A percentile compares a stretch with the other conserved stretches of the same genome.
phyloP scores from a whole-genome alignment of 2,888 invertebrate species.

The Gibbula magus region DNA sequence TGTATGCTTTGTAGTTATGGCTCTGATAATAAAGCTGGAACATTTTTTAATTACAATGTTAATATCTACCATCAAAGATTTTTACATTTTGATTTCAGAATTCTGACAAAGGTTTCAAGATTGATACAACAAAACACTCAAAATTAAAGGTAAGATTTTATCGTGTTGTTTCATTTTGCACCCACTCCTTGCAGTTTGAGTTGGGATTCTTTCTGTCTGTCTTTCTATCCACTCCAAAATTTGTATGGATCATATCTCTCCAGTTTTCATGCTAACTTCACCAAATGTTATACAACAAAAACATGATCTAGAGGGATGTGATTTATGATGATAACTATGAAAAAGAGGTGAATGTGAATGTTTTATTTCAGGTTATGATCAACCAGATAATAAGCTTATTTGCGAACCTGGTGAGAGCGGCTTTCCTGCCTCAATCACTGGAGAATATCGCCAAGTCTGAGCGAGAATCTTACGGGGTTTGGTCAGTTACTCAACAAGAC shows the following conservation, averaged over 20 bases:
- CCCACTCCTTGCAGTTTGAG: no score
- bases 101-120: conserved; percentile 45
- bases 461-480: conserved; percentile 77
- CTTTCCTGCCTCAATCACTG: conserved; percentile 82
- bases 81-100: conserved; percentile 21
- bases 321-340: not conserved
- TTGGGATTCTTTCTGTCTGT: no score
- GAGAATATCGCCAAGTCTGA: conserved; percentile 74
- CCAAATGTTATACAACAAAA: not conserved
- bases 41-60: no score
- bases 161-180: no score
- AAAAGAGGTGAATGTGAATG: not conserved
- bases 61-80: no score
- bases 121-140: conserved; percentile 82
- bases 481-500: conserved; percentile 73
- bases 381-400: conserved; percentile 85
- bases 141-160: conserved; percentile 82
- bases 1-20: no score
- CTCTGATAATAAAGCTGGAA: no score
- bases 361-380: conserved; percentile 83
- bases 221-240: no score
- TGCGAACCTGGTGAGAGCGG: conserved; percentile 84
- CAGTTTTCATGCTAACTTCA: not conserved
- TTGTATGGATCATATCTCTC: not conserved
- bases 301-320: not conserved